Evolutionary conservation across 1,140 invertebrate genomes (phyloP), one percentile per base, ranked within the genome.

Genomic region (Atopsyche davidsoni): DNA sequence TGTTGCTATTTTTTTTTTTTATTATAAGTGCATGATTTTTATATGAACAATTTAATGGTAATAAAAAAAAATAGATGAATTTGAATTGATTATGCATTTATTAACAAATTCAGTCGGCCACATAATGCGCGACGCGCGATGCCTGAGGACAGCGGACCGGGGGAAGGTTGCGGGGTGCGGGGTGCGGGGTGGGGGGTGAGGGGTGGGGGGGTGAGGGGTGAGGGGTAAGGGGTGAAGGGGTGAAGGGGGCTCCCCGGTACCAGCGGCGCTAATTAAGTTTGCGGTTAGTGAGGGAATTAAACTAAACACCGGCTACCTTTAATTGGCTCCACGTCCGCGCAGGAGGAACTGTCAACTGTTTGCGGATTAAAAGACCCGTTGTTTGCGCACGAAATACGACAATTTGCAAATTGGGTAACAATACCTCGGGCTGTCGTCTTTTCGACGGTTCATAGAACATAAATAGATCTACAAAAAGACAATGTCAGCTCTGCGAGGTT

Each of bases 271-370:
- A 57, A 52, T 57, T 57, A 57, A 46, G 50, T 47, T 13, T 17
- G 46, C 50, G 50, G 51, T 53, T 52, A 46, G 45, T 34, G 38
- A 21, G 41, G 38, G 46, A 46, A 53, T 52, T 49, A 57, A 50
- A 50, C 55, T 35, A 57, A 52, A 52, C 47, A 57, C 34, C 34
- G 34, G 34, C 14, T 34, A 19, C 40, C 34, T 40, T 39, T 56
- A 56, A 56, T 56, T 56, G 54, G 44, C 45, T 18, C 19, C 45
- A n/a, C 25, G 14, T 13, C 24, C 41, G 22, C 4, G 14, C 14
- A 25, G 16, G 28, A 10, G 1, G 28, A 32, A 13, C 4, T 10
- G 4, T 10, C 4, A 6, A 24, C 10, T 19, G 32, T 17, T 43
- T 25, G 41, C 41, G 32, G 25, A 2, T 28, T n/a, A n/a, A n/a